Evolutionary conservation across 2,797 vertebrate genomes (phyloP).

Genomic region (Liparis tanakae): DNA sequence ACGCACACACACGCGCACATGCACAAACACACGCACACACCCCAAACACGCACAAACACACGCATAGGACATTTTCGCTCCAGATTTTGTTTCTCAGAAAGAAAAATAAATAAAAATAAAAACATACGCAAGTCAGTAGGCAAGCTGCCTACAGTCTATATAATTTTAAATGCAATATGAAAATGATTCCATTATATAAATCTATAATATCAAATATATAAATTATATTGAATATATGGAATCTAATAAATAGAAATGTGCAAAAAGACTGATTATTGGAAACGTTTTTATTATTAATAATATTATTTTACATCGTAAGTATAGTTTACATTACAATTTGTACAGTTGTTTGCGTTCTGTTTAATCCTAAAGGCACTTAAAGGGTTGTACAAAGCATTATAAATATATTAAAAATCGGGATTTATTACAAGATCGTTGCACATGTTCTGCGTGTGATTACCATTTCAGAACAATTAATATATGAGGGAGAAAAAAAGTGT

Average conservation of each 20-base stretch:
- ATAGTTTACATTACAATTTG: slow-evolving; percentile 73
- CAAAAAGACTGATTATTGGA: slow-evolving; percentile 31
- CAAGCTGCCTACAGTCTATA: slow-evolving; percentile 1
- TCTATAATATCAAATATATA: too few species aligned
- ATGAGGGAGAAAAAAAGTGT: slow-evolving; percentile 57
- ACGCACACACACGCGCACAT: slow-evolving; percentile 36
- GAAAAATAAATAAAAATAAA: slow-evolving; percentile 71
- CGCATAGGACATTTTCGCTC: slow-evolving; percentile 51
- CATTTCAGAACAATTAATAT: slow-evolving; percentile 46
- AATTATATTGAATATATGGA: too few species aligned
- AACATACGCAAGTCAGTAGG: slow-evolving; percentile 70
- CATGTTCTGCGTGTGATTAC: slow-evolving; percentile 55
- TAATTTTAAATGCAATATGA: not conserved
- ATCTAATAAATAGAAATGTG: not conserved
- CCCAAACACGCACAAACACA: slow-evolving; percentile 2
- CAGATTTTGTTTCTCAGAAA: too few species aligned
- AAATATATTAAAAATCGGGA: slow-evolving; percentile 88
- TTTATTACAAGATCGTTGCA: slow-evolving; percentile 87
- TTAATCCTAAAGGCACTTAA: slow-evolving; percentile 78
- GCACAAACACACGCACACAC: not conserved
- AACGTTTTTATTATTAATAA: slow-evolving; percentile 30
- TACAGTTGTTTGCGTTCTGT: slow-evolving; percentile 66
- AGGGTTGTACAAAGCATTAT: slow-evolving; percentile 69
- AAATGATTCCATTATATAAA: not conserved
- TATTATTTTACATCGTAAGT: slow-evolving; percentile 50